Base-by-base conservation (phyloP, 2,888 invertebrate genomes). In the Agonopterix subpropinquella region DNA sequence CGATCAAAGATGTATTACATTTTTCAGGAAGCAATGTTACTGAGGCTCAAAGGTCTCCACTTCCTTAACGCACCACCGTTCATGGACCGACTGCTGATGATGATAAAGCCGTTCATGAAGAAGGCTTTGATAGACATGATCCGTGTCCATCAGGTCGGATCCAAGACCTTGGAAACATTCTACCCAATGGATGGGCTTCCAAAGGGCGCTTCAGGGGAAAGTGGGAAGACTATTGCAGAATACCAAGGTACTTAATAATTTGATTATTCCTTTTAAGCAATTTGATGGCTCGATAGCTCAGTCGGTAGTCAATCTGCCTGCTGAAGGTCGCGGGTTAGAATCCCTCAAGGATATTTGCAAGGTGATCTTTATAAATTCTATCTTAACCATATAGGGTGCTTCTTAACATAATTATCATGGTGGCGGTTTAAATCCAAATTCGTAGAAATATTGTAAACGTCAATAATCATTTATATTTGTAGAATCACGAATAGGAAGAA, bases 61-160 rank as follows among this genome's bases (percentile, higher is more conserved):
- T 92, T 92, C 53, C 75, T 93, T 41, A 93, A 93, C 63, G 90
- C 92, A 1, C 91, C 92, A 0, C 86, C 92, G 0, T 91, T 93
- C 52, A 90, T 94, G 85, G 93, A 93, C 62, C 90, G 90, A 56
- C 74, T 94, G 37, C 64, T 93, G 73, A 89, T 90, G 43, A 68
- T 94, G 50, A 89, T 93, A 75, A 90, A 87, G 58, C 93, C 94
- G 0, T 93, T 94, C 62, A 89, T 94, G 90, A 93, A 93, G 65
- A 92, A 92, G 56, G 91, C 92, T 55, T 72, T 93, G 1, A 53
- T 80, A 36, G 78, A 75, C 7, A 72, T 86, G 53, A 62, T 91
- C 41, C 78, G 80, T 46, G 73, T 92, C 50, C 92, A 92, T 60
- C 81, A 83, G 47, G 67, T 67, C 1, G 77, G 73, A 1, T 56